A percentile compares a stretch with the other conserved stretches of the same genome.
phyloP scores from a whole-genome alignment of 2,113 vertebrate genomes.

The Pipra filicauda region DNA sequence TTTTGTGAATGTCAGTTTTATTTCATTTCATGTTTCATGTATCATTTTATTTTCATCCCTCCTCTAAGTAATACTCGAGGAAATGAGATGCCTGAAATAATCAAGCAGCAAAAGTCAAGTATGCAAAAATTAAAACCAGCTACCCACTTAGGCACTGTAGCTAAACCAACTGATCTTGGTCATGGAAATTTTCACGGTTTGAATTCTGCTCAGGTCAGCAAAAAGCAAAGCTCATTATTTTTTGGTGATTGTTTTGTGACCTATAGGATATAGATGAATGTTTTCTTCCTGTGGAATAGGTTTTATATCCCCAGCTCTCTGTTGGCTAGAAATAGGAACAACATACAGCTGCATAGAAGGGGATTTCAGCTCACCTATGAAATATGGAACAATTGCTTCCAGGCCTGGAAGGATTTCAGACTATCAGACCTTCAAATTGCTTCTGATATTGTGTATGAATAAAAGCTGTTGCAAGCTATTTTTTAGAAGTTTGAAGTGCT shows the following conservation, averaged over 20 bases:
- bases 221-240: conserved; percentile 53
- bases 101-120: conserved; percentile 45
- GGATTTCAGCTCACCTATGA: conserved; percentile 10
- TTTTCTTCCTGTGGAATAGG: background rate
- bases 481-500: background rate
- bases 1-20: background rate
- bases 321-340: background rate
- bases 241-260: conserved; percentile 40
- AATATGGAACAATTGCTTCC: conserved; percentile 8
- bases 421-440: conserved; percentile 29
- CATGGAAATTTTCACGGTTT: conserved; percentile 20
- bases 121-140: conserved; percentile 35
- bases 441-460: conserved; percentile 7
- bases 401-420: conserved; percentile 14
- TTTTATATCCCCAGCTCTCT: conserved; percentile 13
- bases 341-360: background rate
- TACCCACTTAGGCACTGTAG: background rate
- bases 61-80: background rate
- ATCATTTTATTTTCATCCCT: conserved; percentile 33
- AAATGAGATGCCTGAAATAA: conserved; percentile 50
- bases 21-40: conserved; percentile 33
- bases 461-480: background rate
- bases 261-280: conserved; percentile 22
- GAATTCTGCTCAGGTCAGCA: conserved; percentile 62
- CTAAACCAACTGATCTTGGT: conserved; percentile 17